Conservation (phyloP, 2,888 invertebrate species). For the Synergus japonicus region DNA sequence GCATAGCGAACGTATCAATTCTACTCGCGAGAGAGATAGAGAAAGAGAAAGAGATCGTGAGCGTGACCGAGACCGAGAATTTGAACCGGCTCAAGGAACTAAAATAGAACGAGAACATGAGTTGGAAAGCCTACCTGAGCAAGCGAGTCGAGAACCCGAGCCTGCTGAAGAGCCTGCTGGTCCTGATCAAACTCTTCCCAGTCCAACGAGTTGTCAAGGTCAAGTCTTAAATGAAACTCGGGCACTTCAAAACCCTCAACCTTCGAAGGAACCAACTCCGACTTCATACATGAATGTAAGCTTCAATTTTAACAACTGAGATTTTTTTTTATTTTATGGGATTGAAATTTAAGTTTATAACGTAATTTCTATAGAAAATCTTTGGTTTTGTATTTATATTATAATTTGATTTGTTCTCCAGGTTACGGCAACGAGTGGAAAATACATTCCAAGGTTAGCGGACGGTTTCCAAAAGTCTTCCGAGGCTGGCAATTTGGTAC, state of each 20-base stretch:
- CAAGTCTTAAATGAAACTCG: conserved; percentile 75
- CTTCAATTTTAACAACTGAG: conserved; percentile 33
- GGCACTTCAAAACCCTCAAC: conserved; percentile 77
- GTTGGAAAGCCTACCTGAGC: conserved; percentile 72
- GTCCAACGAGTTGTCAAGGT: conserved; percentile 75
- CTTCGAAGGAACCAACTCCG: conserved; percentile 81
- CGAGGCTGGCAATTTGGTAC: conserved; percentile 80
- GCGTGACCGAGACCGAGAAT: conserved; percentile 67
- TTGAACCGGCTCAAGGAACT: conserved; percentile 71
- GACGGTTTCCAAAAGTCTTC: conserved; percentile 78
- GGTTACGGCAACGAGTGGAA: conserved; percentile 78
- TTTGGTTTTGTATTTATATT: background rate
- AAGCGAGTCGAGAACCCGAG: conserved; percentile 78
- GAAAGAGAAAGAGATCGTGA: conserved; percentile 61
- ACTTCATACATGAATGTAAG: conserved; percentile 83
- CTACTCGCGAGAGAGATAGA: conserved; percentile 59
- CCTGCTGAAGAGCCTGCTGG: conserved; percentile 80
- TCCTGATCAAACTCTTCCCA: conserved; percentile 79
- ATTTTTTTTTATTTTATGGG: background rate
- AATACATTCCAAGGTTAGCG: conserved; percentile 80
- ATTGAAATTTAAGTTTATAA: no score
- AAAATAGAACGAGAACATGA: conserved; percentile 73
- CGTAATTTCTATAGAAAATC: background rate
- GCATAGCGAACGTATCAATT: conserved; percentile 67
- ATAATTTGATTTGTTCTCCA: conserved; percentile 62